phyloP scores from a whole-genome alignment of 2,888 invertebrate species.

The Cotesia congregata region DNA sequence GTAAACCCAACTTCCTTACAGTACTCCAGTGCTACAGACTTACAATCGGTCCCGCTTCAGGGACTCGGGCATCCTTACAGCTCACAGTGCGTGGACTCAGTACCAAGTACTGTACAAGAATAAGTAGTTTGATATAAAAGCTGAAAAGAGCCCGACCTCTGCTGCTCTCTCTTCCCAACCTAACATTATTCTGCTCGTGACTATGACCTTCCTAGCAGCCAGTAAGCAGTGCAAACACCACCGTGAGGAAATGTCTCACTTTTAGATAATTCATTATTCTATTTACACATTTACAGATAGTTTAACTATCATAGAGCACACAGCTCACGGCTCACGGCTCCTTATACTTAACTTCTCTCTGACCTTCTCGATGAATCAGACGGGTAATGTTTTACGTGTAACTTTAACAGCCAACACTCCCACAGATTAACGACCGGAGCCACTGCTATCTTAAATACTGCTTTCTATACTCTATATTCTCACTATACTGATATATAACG shows the following conservation, averaged over 20 bases:
- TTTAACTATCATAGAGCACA: constrained; percentile 26
- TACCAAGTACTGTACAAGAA: too few relatives aligned
- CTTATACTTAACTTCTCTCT: constrained; percentile 29
- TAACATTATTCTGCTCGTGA: background rate
- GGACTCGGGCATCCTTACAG: constrained; percentile 8
- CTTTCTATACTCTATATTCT: constrained; percentile 12
- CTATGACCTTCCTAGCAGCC: background rate
- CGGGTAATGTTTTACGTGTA: background rate
- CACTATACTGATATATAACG: background rate
- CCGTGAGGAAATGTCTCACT: background rate
- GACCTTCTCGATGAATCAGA: constrained; percentile 54
- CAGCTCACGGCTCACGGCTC: background rate
- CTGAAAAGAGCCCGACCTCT: background rate
- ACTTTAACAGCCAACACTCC: constrained; percentile 13
- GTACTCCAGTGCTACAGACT: background rate
- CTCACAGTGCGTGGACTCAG: background rate
- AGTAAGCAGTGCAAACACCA: background rate
- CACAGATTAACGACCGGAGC: constrained; percentile 19
- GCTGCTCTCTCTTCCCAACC: background rate
- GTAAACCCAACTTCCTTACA: constrained; percentile 6
- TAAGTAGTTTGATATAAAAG: background rate
- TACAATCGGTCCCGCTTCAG: constrained; percentile 35
- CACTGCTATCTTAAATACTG: constrained; percentile 28
- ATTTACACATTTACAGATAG: constrained; percentile 3
- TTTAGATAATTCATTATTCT: background rate